A percentile compares a stretch with the other conserved stretches of the same genome.
These are phyloP conservation scores for Numida meleagris DNA, from an alignment of 2,113 vertebrate species.

Conservation along the genomic window DNA sequence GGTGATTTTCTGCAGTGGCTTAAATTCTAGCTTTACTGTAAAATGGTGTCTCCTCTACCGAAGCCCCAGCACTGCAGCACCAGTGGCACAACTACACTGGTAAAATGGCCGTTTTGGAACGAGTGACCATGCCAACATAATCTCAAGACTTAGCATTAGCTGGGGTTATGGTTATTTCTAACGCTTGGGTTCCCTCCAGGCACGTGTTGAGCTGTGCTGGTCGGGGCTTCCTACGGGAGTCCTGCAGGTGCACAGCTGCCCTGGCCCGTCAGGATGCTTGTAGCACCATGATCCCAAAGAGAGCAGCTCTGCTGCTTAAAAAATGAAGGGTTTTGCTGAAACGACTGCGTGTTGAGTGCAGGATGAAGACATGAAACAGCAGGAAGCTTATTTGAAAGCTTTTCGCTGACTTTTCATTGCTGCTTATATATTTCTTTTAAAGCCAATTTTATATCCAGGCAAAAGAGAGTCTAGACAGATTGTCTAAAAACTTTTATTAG, in stretches of 20 bases:
- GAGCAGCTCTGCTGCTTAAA: neutral
- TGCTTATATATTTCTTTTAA: conserved; percentile 50
- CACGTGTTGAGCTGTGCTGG: neutral
- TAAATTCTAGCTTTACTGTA: neutral
- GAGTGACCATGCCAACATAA: fast-evolving
- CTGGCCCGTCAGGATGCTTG: neutral
- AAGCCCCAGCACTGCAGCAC: no score
- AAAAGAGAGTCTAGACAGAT: conserved; percentile 62
- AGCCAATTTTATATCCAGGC: conserved; percentile 15
- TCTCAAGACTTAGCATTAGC: fast-evolving
- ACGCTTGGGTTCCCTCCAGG: fast-evolving
- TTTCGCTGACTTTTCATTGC: conserved; percentile 21
- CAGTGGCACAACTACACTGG: no score
- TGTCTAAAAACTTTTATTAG: conserved; percentile 53
- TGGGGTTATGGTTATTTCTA: fast-evolving
- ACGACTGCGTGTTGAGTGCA: neutral
- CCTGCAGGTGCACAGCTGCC: fast-evolving
- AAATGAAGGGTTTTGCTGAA: neutral
- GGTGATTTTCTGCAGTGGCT: neutral
- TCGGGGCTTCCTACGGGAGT: neutral
- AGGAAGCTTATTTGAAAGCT: neutral
- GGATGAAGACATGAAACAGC: conserved; percentile 24
- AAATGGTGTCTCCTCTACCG: neutral
- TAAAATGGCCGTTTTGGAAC: neutral
- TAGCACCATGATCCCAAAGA: neutral